Base-by-base conservation (phyloP, 2,797 vertebrate genomes). In the Pampus argenteus region DNA sequence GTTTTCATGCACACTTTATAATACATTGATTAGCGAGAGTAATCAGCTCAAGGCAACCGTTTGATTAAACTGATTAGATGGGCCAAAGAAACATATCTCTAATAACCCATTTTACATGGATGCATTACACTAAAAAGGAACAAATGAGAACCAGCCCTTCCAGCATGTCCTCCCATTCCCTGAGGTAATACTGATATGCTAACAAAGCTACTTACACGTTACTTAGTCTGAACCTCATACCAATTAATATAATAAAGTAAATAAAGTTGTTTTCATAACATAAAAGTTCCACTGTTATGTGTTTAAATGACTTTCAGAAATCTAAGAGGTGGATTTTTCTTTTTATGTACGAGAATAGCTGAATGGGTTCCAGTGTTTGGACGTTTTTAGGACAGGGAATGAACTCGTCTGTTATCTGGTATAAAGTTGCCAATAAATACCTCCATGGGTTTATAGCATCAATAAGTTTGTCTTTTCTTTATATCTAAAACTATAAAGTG, bases 1-100 rank as follows among this genome's bases (percentile, higher is more conserved):
- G 72, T 83, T 85, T 76, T 76, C 47, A 64, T 63, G 61, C 55
- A 25, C 40, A 71, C 67, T 71, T 74, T 70, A 45, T 59, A 72
- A 81, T 66, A 64, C 55, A 71, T 60, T 67, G 74, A 84, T 85
- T 78, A 75, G 59, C 38, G 38, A 3, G 25, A 54, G 36, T 82
- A 82, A 76, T 76, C 65, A 66, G 66, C 57, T 82, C 51, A 44
- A 75, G 38, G 66, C 62, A 81, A 83, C 68, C 66, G 71, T 81
- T 74, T 85, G 58, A 86, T 88, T 76, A 67, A 71, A 76, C 17
- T 62, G 64, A 88, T 85, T 84, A 76, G 22, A 74, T 22, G 74
- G 36, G 47, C 58, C 55, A 64, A 79, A 64, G 61, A 55, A 73
- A 76, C 49, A 79, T 72, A 76, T 67, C 61, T 69, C 66, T 50